These are phyloP conservation scores for Sebastiscus tertius DNA, from an alignment of 2,797 vertebrate species.

Conservation along the genomic window DNA sequence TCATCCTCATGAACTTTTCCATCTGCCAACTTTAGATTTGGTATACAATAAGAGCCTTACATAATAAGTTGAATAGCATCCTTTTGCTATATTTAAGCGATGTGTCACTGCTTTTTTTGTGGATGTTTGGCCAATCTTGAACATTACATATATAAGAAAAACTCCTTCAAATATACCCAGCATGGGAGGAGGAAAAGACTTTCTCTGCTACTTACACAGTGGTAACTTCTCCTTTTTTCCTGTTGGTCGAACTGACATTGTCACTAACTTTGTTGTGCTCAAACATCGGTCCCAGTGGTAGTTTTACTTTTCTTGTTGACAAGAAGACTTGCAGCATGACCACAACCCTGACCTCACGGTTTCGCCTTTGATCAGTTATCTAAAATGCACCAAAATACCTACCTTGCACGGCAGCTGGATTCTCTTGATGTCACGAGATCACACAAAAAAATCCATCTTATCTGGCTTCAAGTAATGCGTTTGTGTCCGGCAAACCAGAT, in stretches of 20 bases:
- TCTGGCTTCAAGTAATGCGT: no score
- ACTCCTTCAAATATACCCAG: background rate
- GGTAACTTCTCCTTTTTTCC: background rate
- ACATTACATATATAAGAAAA: background rate
- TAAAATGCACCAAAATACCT: background rate
- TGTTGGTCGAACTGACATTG: background rate
- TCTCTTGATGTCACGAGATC: no score
- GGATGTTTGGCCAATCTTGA: constrained; percentile 1
- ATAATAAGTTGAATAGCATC: constrained; percentile 17
- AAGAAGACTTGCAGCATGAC: background rate
- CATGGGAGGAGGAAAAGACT: background rate
- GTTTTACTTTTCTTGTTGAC: background rate
- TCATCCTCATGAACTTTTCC: constrained; percentile 1
- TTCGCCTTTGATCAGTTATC: background rate
- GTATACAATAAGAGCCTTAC: background rate
- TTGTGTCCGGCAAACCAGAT: no score
- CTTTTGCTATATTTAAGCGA: background rate
- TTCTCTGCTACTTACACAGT: background rate
- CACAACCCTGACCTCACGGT: background rate
- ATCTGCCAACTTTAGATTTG: background rate
- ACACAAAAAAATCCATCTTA: no score
- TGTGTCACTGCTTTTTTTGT: background rate
- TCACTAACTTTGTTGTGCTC: background rate
- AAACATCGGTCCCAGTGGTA: background rate
- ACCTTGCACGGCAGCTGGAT: no score